Conservation (phyloP, 2,797 vertebrate species). For the Pelodytes ibericus region DNA sequence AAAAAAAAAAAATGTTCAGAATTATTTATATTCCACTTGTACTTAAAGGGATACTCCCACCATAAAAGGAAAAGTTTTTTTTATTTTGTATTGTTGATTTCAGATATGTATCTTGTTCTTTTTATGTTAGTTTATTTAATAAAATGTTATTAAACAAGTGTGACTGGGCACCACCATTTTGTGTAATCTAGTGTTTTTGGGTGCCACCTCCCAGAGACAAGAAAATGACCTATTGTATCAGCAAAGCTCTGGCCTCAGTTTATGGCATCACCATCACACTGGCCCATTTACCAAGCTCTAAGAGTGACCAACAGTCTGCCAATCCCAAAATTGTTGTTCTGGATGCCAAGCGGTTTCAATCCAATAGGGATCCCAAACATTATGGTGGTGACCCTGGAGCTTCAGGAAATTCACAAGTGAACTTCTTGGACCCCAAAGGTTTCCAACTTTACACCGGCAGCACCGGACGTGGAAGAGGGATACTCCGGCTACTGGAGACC, state of each 20-base stretch:
- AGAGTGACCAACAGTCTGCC: constrained; percentile 43
- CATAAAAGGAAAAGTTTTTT: too few relatives aligned
- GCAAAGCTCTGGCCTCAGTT: constrained; percentile 67
- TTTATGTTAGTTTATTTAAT: too few relatives aligned
- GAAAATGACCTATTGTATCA: constrained; percentile 79
- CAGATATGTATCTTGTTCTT: too few relatives aligned
- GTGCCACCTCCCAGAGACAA: too few relatives aligned
- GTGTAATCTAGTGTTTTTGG: too few relatives aligned
- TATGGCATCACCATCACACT: constrained; percentile 72
- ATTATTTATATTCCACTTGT: too few relatives aligned
- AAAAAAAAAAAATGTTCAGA: too few relatives aligned
- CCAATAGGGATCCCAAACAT: background rate
- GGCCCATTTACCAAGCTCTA: constrained; percentile 70
- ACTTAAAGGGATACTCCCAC: too few relatives aligned
- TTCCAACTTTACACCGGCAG: constrained; percentile 57
- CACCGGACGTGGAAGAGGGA: constrained; percentile 67
- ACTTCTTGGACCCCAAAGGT: constrained; percentile 37
- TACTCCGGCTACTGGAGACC: constrained; percentile 61
- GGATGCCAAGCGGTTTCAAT: constrained; percentile 66
- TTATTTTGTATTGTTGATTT: too few relatives aligned
- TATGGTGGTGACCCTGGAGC: background rate
- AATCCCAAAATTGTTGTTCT: constrained; percentile 64
- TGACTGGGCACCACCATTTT: too few relatives aligned
- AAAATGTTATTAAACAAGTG: too few relatives aligned
- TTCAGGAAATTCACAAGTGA: background rate